A percentile compares a stretch with the other conserved stretches of the same genome.
These are phyloP conservation scores for Vulpes vulpes DNA, from an alignment of 2,113 vertebrate species.

Conservation along the genomic window DNA sequence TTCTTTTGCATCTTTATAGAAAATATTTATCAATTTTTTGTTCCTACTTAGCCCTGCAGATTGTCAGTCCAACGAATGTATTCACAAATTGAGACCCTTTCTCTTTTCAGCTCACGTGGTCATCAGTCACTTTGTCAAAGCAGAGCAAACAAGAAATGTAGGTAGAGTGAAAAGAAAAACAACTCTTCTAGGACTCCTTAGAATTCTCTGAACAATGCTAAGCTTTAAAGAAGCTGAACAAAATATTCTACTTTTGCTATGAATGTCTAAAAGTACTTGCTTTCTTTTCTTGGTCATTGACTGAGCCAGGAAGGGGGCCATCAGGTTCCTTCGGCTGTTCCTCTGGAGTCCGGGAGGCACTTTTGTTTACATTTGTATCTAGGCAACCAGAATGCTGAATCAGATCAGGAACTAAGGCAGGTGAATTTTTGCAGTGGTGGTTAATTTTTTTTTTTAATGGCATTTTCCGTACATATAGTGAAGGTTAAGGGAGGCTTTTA, in stretches of 20 bases:
- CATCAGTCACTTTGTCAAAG: background rate
- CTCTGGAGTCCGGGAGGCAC: background rate
- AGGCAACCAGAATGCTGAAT: constrained; percentile 83
- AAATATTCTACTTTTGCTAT: constrained; percentile 17
- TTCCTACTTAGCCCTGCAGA: background rate
- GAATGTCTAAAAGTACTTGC: constrained; percentile 77
- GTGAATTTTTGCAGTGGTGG: background rate
- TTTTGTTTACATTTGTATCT: constrained; percentile 87
- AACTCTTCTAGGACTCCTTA: constrained; percentile 1
- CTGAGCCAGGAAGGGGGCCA: constrained; percentile 67
- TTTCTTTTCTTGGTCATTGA: constrained; percentile 74
- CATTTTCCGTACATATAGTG: background rate
- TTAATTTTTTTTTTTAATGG: background rate
- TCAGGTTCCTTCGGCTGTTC: constrained; percentile 3
- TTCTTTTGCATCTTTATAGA: constrained; percentile 17
- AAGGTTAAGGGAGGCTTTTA: background rate
- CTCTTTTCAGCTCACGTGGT: background rate
- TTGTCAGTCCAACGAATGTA: background rate
- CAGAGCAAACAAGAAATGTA: constrained; percentile 22
- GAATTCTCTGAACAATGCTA: constrained; percentile 21
- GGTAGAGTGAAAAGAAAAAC: constrained; percentile 41
- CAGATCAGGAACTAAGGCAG: constrained; percentile 59
- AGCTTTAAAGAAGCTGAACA: constrained; percentile 37
- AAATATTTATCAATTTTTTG: background rate
- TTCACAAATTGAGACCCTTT: background rate